Base-by-base conservation (phyloP, 2,113 vertebrate genomes). In the Mellivora capensis region DNA sequence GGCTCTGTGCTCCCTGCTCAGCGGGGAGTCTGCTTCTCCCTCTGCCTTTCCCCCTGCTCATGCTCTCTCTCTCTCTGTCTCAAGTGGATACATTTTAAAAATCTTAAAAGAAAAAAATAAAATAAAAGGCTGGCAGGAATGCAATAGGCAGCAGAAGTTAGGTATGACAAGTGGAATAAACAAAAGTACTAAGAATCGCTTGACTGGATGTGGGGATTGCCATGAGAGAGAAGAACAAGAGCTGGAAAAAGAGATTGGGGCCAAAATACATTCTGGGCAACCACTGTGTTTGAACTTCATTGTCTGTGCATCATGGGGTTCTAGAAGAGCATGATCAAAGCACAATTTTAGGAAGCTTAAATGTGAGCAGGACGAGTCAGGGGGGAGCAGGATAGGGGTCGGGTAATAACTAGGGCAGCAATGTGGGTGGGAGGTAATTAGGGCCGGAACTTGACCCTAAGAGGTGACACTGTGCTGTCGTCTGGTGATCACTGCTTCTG, bases 401-500 rank as follows among this genome's bases (percentile, higher is more conserved):
- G 6, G 49, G 13, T 27, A 2, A 34, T 13, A 62, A 7, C 61
- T 71, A 64, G 31, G 14, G 42, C 18, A 13, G 77, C 9, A 25
- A 18, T 44, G 4, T 71, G 25, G 61, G 3, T 27, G 4, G 47
- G 31, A n/a, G 9, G n/a, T 57, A 34, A 42, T 42, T 7, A 23
- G 18, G 27, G 57, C 13, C 9, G 34, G 23, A 57, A 17, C 15
- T 74, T 76, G 67, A 6, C 2, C n/a, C 20, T 52, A 20, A 27
- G 4, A 15, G 0, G 1, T 42, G 69, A 39, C 1, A 0, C 9
- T 61, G 21, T 74, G 25, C 39, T 0, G 4, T 5, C n/a, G 44
- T 44, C 72, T 93, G 71, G 14, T n/a, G 49, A 21, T 57, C 31
- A n/a, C 27, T 76, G 72, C 59, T 47, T n/a, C 13, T 49, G 44